Evolutionary conservation across 1,140 invertebrate species (phyloP).

Genomic region (Whitmania pigra): DNA sequence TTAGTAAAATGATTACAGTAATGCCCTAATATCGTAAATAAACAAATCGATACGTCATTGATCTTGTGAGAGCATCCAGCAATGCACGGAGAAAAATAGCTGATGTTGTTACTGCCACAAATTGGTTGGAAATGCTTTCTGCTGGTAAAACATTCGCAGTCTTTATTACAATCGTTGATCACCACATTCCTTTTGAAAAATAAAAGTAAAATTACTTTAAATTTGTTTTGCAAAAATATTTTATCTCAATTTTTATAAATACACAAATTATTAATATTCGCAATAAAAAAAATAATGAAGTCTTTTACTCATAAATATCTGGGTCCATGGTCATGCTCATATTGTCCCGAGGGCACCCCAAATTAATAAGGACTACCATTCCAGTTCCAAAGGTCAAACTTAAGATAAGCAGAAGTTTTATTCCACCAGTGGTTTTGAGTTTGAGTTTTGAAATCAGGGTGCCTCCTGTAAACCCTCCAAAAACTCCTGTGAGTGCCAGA

Average conservation of each 20-base stretch:
- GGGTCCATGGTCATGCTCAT: slow-evolving; percentile 1
- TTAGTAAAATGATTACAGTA: no score
- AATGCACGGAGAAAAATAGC: slow-evolving; percentile 22
- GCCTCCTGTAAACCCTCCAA: slow-evolving; percentile 15
- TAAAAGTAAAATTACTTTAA: no score
- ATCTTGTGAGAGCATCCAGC: slow-evolving; percentile 15
- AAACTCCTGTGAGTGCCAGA: background rate
- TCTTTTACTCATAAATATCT: background rate
- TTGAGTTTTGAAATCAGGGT: slow-evolving; percentile 8
- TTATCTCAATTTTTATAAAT: no score
- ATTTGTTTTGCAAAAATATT: no score
- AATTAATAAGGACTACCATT: background rate
- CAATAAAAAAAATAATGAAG: no score
- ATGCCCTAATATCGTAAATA: no score
- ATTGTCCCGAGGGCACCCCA: slow-evolving; percentile 18
- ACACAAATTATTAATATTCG: no score
- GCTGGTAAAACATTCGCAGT: slow-evolving; percentile 11
- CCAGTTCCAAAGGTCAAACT: background rate
- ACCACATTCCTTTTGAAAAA: slow-evolving; percentile 4
- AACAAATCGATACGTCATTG: no score
- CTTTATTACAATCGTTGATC: slow-evolving; percentile 13
- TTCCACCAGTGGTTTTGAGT: background rate
- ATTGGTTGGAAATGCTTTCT: slow-evolving; percentile 16
- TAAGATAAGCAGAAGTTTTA: slow-evolving; percentile 14
- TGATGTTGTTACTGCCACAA: slow-evolving; percentile 20